Base-by-base conservation (phyloP, 2,797 vertebrate species). In the Pseudopleuronectes americanus region DNA sequence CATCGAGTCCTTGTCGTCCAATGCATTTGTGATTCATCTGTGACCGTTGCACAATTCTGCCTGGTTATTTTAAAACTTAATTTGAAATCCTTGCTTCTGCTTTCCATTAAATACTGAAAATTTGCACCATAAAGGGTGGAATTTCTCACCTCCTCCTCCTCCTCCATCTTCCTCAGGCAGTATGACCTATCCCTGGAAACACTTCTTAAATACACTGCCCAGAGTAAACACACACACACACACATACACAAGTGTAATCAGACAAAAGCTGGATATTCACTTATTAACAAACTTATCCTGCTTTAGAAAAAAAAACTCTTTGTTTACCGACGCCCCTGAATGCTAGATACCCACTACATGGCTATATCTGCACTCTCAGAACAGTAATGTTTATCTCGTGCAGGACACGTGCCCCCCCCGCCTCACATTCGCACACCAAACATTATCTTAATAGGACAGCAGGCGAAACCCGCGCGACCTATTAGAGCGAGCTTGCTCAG, bases 401-500 rank as follows among this genome's bases (percentile, higher is more conserved):
- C 49, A 61, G 31, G 21, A 63, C 59, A 69, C 72, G 47, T 58
- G 58, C 24, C n/a, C 2, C 22, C 4, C 43, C 41, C 2, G 4
- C 24, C 3, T 6, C 54, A 55, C 41, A 12, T 31, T 48, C n/a
- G 24, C 12, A 9, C 54, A 17, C 51, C 56, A 53, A 28, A 21
- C 45, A 63, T 71, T 41, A 63, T 64, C 62, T 12, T 64, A 67
- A 85, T 57, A 13, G 55, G 41, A 59, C 66, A 54, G 64, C 62
- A 56, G 66, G 56, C 4, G 1, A 2, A 38, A 53, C 73, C 8
- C 0, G 31, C 59, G 64, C 31, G 16, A 68, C 67, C 84, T 59
- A 83, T 91, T 80, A 90, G 56, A 68, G 57, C 0, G 33, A 63
- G 36, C 31, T 45, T 60, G 17, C n/a, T 9, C 21, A 0, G 47